These are phyloP conservation scores for Pionites leucogaster DNA, from an alignment of 2,113 vertebrate genomes.

Conservation along the genomic window DNA sequence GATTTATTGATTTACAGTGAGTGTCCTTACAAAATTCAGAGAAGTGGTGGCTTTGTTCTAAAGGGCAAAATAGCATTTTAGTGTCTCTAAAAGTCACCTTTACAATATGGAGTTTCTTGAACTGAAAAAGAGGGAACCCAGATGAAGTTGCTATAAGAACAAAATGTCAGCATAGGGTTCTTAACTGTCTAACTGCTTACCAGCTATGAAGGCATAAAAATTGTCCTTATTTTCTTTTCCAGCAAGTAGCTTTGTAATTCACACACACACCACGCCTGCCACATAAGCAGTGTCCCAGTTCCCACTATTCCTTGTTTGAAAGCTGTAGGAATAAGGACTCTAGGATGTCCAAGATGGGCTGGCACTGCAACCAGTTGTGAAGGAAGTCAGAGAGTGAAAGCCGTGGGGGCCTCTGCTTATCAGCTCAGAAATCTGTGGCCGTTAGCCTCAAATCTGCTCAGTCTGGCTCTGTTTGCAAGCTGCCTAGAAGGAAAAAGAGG, in stretches of 20 bases:
- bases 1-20: constrained; percentile 24
- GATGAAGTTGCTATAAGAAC: not conserved
- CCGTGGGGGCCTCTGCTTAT: not conserved
- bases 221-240: not conserved
- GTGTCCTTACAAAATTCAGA: not conserved
- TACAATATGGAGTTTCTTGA: not conserved
- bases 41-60: not conserved
- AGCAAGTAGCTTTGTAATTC: not conserved
- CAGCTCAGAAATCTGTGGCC: not conserved
- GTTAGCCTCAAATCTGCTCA: constrained; percentile 1
- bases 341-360: not conserved
- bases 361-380: not conserved
- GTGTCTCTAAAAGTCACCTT: not conserved
- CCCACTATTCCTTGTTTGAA: not conserved
- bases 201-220: not conserved
- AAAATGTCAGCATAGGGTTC: not conserved
- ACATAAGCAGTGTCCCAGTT: not conserved
- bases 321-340: not conserved
- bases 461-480: not conserved
- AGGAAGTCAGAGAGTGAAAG: not conserved
- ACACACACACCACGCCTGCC: not conserved
- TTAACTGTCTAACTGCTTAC: not conserved
- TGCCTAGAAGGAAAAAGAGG: not conserved
- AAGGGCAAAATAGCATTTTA: not conserved
- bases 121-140: not conserved